Conservation (phyloP, 2,113 vertebrate genomes). For the Heterotilapia buettikoferi region DNA sequence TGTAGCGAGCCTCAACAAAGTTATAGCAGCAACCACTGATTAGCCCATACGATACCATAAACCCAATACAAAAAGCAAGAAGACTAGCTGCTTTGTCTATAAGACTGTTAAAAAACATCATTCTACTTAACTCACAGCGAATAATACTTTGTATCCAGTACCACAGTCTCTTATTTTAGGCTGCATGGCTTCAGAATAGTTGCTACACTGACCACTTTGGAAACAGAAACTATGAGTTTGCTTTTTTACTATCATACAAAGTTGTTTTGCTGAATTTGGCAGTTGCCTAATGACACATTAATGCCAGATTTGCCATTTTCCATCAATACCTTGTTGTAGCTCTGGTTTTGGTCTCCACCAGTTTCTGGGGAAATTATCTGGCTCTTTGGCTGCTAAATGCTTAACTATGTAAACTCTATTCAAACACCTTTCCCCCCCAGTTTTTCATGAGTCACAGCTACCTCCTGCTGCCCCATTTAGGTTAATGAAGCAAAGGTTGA, state of each 20-base stretch:
- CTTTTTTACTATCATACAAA: not conserved
- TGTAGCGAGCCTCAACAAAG: not conserved
- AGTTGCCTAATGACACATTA: not conserved
- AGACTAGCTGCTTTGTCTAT: rapidly evolving
- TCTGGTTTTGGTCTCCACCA: not conserved
- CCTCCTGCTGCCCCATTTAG: not conserved
- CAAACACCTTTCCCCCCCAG: not conserved
- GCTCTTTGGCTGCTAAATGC: not conserved
- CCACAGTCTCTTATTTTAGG: not conserved
- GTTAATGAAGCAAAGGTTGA: not conserved
- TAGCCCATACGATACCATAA: not conserved
- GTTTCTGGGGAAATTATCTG: not conserved
- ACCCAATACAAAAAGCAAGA: not conserved
- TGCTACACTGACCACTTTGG: not conserved
- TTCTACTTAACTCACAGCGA: rapidly evolving
- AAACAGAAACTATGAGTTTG: not conserved
- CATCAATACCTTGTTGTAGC: not conserved
- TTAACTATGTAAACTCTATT: not conserved
- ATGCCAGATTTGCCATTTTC: not conserved
- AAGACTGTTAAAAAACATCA: not conserved
- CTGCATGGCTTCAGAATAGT: not conserved
- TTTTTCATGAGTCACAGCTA: rapidly evolving
- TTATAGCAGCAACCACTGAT: not conserved
- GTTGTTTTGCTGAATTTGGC: not conserved
- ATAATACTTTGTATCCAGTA: not conserved